Conservation (phyloP, 2,113 vertebrate genomes). For the Mesitornis unicolor region DNA sequence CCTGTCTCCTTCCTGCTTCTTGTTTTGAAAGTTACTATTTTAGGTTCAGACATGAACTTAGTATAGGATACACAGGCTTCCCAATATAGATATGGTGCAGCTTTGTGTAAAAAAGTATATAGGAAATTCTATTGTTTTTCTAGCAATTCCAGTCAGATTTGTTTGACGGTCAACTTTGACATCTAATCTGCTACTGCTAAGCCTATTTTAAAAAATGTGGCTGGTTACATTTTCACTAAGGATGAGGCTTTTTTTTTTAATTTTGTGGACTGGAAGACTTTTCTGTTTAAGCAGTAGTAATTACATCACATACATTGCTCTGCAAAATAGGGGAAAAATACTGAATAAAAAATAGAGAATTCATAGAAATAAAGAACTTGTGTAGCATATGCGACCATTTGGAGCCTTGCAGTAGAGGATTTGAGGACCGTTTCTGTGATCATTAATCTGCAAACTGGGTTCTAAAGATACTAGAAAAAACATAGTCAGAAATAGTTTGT, state of each 20-base stretch:
- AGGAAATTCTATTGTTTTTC: background rate
- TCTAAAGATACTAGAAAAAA: background rate
- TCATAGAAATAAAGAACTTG: background rate
- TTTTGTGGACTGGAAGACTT: background rate
- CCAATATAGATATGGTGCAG: background rate
- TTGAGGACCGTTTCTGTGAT: background rate
- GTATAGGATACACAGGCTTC: background rate
- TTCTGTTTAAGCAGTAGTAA: background rate
- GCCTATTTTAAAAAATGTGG: background rate
- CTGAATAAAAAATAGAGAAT: background rate
- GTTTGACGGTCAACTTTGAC: background rate
- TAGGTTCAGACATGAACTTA: background rate
- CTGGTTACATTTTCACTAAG: background rate
- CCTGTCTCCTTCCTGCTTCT: background rate
- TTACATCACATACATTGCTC: background rate
- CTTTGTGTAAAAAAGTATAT: background rate
- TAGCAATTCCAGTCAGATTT: background rate
- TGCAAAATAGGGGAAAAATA: background rate
- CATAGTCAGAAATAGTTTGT: too few species aligned
- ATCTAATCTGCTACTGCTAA: background rate
- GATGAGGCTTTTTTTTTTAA: background rate
- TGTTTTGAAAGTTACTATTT: conserved; percentile 27
- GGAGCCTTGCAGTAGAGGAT: background rate
- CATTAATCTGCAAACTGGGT: background rate
- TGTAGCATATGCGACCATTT: background rate